Evolutionary conservation across 2,113 vertebrate species (phyloP).

Genomic region (Halichoeres trimaculatus): DNA sequence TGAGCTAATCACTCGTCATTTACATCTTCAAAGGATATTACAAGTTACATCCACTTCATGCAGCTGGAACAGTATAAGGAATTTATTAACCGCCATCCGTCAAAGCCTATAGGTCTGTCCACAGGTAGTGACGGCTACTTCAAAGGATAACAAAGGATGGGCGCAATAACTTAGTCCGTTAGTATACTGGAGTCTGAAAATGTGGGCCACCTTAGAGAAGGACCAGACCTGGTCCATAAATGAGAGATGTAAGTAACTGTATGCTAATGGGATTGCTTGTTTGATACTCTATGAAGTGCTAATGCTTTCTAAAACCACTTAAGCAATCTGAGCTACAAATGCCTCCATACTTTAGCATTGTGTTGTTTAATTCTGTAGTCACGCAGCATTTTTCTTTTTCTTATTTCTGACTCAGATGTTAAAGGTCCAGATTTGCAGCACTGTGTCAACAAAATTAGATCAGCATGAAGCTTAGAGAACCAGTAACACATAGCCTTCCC

Average conservation of each 20-base stretch:
- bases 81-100: constrained; percentile 35
- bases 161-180: neutral
- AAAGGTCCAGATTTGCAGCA: neutral
- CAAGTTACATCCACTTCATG: constrained; percentile 57
- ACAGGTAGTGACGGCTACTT: constrained; percentile 33
- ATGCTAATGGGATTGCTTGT: constrained; percentile 34
- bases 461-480: too few species aligned
- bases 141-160: constrained; percentile 26
- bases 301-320: constrained; percentile 30
- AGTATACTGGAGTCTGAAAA: neutral
- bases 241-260: constrained; percentile 30
- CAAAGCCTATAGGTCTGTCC: constrained; percentile 37
- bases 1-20: constrained; percentile 73
- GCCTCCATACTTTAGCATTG: constrained; percentile 29
- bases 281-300: constrained; percentile 1
- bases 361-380: neutral
- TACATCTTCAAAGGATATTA: constrained; percentile 63
- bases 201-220: neutral
- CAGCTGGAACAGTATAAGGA: constrained; percentile 41
- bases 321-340: constrained; percentile 17
- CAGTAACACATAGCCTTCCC: too few species aligned
- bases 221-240: constrained; percentile 12
- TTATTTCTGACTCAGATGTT: too few species aligned
- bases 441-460: neutral
- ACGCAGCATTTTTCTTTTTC: neutral